Conservation (phyloP, 2,113 vertebrate genomes). For the Tautogolabrus adspersus region DNA sequence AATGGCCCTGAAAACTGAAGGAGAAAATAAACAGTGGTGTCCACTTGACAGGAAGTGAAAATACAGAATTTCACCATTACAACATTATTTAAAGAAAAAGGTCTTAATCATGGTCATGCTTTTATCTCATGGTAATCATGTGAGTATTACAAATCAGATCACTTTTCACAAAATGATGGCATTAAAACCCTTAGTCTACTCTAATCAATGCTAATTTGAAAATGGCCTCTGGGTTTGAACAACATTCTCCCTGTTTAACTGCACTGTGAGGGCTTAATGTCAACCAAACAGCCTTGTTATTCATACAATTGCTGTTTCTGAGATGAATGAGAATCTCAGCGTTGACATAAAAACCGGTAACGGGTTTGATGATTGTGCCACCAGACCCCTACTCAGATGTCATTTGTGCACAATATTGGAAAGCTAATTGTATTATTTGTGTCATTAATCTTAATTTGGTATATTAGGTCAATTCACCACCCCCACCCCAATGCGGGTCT, state of each 20-base stretch:
- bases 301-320: not conserved
- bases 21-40: not conserved
- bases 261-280: not conserved
- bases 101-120: constrained; percentile 10
- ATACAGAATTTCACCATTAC: constrained; percentile 9
- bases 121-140: not conserved
- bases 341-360: constrained; percentile 6
- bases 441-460: not conserved
- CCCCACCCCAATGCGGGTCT: no score
- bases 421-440: constrained; percentile 1
- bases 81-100: constrained; percentile 12
- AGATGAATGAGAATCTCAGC: not conserved
- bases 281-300: constrained; percentile 3
- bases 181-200: constrained; percentile 5
- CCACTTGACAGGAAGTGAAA: not conserved
- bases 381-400: not conserved
- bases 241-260: not conserved
- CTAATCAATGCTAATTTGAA: constrained; percentile 17
- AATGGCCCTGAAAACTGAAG: not conserved
- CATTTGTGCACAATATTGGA: constrained; percentile 4
- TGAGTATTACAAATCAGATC: constrained; percentile 15
- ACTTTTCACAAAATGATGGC: constrained; percentile 20
- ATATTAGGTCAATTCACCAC: constrained; percentile 4
- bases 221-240: constrained; percentile 21
- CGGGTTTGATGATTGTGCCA: constrained; percentile 10